Evolutionary conservation across 1,140 invertebrate genomes (phyloP).

Genomic region (Latrodectus geometricus): DNA sequence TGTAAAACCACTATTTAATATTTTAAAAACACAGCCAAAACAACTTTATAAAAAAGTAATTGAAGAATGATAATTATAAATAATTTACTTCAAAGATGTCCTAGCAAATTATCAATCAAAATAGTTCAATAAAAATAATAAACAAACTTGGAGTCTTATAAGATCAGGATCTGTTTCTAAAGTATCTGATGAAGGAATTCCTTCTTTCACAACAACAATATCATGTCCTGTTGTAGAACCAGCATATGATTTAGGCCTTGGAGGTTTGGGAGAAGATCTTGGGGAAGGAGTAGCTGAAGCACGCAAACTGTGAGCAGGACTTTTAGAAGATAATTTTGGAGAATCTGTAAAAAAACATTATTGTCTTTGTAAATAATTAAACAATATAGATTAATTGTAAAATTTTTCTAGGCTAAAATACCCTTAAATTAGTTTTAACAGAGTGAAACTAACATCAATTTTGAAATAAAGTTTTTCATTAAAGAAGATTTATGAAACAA

Average conservation of each 20-base stretch:
- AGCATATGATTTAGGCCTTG: constrained; percentile 58
- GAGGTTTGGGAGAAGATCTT: constrained; percentile 54
- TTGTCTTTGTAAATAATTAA: not conserved
- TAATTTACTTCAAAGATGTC: no score
- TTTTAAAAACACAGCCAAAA: no score
- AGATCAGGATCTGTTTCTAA: constrained; percentile 85
- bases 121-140: constrained; percentile 1
- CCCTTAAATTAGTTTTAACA: not conserved
- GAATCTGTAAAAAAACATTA: constrained; percentile 31
- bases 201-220: constrained; percentile 88
- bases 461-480: not conserved
- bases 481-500: no score
- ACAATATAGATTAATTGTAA: not conserved
- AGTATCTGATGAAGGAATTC: constrained; percentile 72
- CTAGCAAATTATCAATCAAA: no score
- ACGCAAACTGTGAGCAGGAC: constrained; percentile 57
- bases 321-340: constrained; percentile 58
- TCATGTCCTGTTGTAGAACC: constrained; percentile 66
- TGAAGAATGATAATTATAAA: no score
- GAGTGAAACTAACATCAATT: not conserved
- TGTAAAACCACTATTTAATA: no score
- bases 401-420: not conserved
- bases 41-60: no score
- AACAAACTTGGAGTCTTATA: constrained; percentile 76
- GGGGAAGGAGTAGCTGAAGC: constrained; percentile 58